phyloP scores from a whole-genome alignment of 1,140 invertebrate species.

The Ips typographus region DNA sequence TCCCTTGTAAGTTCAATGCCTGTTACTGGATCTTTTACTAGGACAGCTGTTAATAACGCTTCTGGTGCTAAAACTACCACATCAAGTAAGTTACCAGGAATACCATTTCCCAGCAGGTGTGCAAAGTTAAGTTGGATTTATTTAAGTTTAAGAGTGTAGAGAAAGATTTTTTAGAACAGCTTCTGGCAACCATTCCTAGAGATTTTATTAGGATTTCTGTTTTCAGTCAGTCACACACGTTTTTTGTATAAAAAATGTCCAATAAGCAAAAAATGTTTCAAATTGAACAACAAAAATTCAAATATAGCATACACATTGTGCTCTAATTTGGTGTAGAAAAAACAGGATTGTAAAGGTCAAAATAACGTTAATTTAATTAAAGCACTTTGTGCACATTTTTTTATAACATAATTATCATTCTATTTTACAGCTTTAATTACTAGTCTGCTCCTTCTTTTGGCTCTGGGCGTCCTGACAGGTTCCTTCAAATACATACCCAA shows the following conservation, averaged over 20 bases:
- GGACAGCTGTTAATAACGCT: conserved; percentile 89
- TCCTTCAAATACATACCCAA: conserved; percentile 79
- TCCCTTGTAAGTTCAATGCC: conserved; percentile 88
- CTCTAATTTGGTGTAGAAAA: too few relatives aligned
- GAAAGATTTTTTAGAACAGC: too few relatives aligned
- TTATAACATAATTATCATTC: not conserved
- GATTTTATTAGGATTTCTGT: too few relatives aligned
- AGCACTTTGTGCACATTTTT: conserved; percentile 50
- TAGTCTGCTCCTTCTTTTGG: conserved; percentile 69
- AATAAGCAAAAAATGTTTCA: too few relatives aligned
- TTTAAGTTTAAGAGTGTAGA: too few relatives aligned
- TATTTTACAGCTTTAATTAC: conserved; percentile 59
- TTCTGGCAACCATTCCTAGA: too few relatives aligned
- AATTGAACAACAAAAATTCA: too few relatives aligned
- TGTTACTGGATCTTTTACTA: conserved; percentile 82
- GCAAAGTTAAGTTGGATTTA: too few relatives aligned
- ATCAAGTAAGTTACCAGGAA: conserved; percentile 58
- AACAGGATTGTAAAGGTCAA: too few relatives aligned
- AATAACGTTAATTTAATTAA: too few relatives aligned
- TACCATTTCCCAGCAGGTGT: too few relatives aligned
- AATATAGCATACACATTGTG: too few relatives aligned
- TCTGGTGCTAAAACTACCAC: conserved; percentile 86
- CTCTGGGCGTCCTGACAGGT: conserved; percentile 69
- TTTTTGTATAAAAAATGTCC: not conserved
- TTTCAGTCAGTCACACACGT: not conserved